phyloP scores from a whole-genome alignment of 1,140 invertebrate genomes.

The Akabosia matsudoensis region DNA sequence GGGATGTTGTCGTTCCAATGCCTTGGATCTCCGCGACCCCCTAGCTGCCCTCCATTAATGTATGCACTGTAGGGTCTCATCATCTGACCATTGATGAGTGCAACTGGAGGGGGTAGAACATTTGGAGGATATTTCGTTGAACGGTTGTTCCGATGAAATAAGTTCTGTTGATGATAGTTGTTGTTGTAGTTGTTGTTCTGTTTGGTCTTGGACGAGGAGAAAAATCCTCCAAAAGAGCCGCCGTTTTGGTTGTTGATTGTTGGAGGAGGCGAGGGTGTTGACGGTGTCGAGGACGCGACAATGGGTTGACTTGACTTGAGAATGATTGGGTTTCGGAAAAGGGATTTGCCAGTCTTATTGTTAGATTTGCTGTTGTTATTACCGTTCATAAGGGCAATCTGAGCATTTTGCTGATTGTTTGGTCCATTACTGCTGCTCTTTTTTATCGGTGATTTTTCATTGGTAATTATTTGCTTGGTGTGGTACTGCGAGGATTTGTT shows the following conservation, averaged over 20 bases:
- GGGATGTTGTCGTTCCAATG: constrained; percentile 44
- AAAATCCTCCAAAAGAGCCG: not conserved
- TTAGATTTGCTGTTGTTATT: not conserved
- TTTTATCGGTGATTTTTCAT: not conserved
- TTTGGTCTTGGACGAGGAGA: constrained; percentile 7
- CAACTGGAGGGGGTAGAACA: not conserved
- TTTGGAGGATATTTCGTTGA: not conserved
- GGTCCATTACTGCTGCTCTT: not conserved
- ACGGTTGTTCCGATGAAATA: constrained; percentile 3
- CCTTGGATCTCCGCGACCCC: not conserved
- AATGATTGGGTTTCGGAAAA: constrained; percentile 41
- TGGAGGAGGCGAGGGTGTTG: not conserved
- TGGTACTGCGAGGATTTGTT: constrained; percentile 2
- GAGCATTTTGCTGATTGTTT: not conserved
- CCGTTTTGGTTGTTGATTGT: constrained; percentile 1
- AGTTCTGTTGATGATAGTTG: not conserved
- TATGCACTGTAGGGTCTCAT: not conserved
- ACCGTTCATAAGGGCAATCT: not conserved
- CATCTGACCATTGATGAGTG: constrained; percentile 5
- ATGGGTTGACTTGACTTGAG: constrained; percentile 30
- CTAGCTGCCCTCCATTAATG: constrained; percentile 3
- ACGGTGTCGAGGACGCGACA: not conserved
- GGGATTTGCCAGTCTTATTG: constrained; percentile 21
- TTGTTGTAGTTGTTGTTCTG: constrained; percentile 3
- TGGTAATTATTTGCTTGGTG: not conserved